phyloP scores from a whole-genome alignment of 2,113 vertebrate species.

The Corythaeola cristata region DNA sequence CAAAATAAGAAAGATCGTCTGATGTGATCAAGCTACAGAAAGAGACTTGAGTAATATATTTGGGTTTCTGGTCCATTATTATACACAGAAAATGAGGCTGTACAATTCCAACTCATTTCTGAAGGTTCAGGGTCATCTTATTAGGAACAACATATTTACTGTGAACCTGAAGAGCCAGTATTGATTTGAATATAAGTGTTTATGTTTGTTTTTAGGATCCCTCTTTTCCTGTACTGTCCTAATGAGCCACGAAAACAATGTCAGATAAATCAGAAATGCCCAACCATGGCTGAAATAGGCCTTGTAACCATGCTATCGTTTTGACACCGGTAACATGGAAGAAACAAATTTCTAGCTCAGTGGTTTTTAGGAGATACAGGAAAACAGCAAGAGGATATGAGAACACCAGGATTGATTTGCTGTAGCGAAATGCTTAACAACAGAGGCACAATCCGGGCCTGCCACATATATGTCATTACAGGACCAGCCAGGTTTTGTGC shows the following conservation, averaged over 20 bases:
- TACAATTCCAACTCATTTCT: conserved; percentile 25
- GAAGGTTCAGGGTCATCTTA: conserved; percentile 44
- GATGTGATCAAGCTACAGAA: conserved; percentile 5
- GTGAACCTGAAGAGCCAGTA: background rate
- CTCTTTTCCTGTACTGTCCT: background rate
- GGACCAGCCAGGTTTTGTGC: background rate
- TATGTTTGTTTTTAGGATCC: background rate
- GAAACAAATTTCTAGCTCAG: background rate
- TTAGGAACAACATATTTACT: conserved; percentile 54
- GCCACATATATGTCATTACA: background rate
- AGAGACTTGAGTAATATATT: background rate
- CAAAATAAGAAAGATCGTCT: conserved; percentile 41
- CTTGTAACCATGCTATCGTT: background rate
- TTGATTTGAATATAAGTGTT: conserved; percentile 31
- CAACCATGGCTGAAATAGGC: background rate
- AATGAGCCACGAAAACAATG: conserved; percentile 29
- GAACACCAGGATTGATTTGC: background rate
- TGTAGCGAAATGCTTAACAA: background rate
- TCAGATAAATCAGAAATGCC: conserved; percentile 9
- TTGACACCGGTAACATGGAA: background rate
- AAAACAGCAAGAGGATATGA: background rate
- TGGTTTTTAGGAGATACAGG: background rate
- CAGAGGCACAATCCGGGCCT: background rate
- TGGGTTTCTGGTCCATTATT: background rate
- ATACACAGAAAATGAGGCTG: conserved; percentile 21